Evolutionary conservation across 2,113 vertebrate genomes (phyloP), one percentile per base, ranked within the genome.

Genomic region (Casuarius casuarius): DNA sequence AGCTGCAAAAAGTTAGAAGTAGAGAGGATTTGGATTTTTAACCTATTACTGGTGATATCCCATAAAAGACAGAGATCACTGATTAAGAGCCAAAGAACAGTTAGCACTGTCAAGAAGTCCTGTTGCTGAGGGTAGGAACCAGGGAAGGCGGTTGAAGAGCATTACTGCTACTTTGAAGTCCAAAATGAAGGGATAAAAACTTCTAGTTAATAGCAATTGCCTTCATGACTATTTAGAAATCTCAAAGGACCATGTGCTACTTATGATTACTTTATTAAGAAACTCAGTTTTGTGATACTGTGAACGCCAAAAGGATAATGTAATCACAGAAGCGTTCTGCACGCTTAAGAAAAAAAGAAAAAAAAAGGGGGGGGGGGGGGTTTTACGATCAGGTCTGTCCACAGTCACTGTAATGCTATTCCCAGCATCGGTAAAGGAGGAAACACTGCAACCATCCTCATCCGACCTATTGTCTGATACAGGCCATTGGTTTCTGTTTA

Each of bases 401-500:
- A 58, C 52, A 62, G 46, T 8, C 76, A 84, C 56, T 33, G 9
- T 11, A 14, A 68, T 75, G 59, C 52, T 40, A 87, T n/a, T 9
- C 38, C 48, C 56, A 74, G 42, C 3, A 84, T 8, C 51, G 68
- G 38, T 13, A 54, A 65, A 68, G 62, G 54, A 81, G 25, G 35
- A 44, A 89, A 56, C 4, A 4, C 48, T 68, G 80, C 80, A 72
- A 35, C 58, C 52, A 8, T 48, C 74, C 72, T 66, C 56, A 66
- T 63, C 56, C 4, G 2, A 29, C 80, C 80, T 89, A 59, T 20
- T 77, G 92, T 80, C 56, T 48, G 70, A 84, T 76, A 87, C 31
- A 84, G 81, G 52, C 80, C 95, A 96, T 52, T 29, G 76, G 61
- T 62, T 93, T 58, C 76, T 71, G n/a, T 70, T 85, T 88, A 63